These are phyloP conservation scores for Pseudeuparius sepicola DNA, from an alignment of 2,888 invertebrate genomes.

Conservation along the genomic window DNA sequence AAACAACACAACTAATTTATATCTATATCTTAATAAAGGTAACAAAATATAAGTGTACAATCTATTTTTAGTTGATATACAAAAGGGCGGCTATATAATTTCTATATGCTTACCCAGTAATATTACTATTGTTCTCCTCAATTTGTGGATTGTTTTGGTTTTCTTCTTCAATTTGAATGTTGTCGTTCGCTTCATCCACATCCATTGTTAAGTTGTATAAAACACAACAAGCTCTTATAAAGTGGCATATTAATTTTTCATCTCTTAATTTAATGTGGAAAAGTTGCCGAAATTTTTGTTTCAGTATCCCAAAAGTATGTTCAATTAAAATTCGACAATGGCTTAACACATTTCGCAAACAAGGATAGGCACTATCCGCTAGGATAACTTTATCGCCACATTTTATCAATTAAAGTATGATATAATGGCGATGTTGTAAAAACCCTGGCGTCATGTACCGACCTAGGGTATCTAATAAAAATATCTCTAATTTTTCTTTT, in stretches of 20 bases:
- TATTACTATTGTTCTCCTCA: too few species aligned
- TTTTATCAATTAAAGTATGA: slow-evolving; percentile 8
- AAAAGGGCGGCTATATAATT: slow-evolving; percentile 10
- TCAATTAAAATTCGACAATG: slow-evolving; percentile 12
- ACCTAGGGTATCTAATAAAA: slow-evolving; percentile 19
- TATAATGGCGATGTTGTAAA: slow-evolving; percentile 15
- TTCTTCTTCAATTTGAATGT: too few species aligned
- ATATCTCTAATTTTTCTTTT: slow-evolving; percentile 10
- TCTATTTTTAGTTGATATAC: too few species aligned
- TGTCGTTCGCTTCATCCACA: too few species aligned
- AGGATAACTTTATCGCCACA: slow-evolving; percentile 14
- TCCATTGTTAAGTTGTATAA: slow-evolving; percentile 8
- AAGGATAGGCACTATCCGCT: slow-evolving; percentile 17
- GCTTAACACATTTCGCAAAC: slow-evolving; percentile 9
- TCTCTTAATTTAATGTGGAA: slow-evolving; percentile 12
- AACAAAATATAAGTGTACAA: too few species aligned
- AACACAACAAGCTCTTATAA: slow-evolving; percentile 13
- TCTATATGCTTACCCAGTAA: slow-evolving; percentile 10
- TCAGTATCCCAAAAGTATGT: slow-evolving; percentile 16
- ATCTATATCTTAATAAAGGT: too few species aligned
- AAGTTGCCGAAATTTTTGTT: slow-evolving; percentile 16
- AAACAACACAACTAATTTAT: too few species aligned
- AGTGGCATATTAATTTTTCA: slow-evolving; percentile 2
- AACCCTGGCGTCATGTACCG: slow-evolving; percentile 19
- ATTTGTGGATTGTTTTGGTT: too few species aligned